Base-by-base conservation (phyloP, 2,113 vertebrate genomes). In the Misgurnus mizolepis region DNA sequence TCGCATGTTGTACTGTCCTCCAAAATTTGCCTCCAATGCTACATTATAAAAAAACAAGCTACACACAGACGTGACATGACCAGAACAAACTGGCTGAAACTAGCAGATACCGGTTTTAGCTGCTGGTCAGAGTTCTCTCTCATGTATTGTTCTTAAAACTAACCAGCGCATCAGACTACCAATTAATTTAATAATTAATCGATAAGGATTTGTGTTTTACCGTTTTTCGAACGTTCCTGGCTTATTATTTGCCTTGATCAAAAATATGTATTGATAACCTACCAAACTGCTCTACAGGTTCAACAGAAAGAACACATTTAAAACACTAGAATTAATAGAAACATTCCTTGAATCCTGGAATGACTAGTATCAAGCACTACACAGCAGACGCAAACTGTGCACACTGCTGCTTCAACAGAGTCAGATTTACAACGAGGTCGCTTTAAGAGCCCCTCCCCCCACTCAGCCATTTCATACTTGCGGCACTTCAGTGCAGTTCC, bases 401-500 rank as follows among this genome's bases (percentile, higher is more conserved):
- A 72, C 39, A 75, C 40, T 62, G 41, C 56, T 45, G 56, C 71
- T 74, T 45, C 56, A 17, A 10, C n/a, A 11, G 71, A 74, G 72
- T 39, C 18, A 66, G 18, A 74, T 12, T 53, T 50, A 9, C 4
- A 7, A 15, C 1, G 0, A 18, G 14, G 56, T 81, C 58, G 17
- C 9, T 64, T 53, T 65, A 60, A n/a, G 15, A 34, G 6, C 55
- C 27, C 64, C 53, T 78, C 74, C 68, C 62, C 53, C 62, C 27
- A 74, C 22, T 78, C 80, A 22, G 45, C 40, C 65, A 64, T 74
- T 69, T 84, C 34, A 50, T 58, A 53, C 67, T 61, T 7, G 2
- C 56, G 15, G 61, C 17, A 14, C 15, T 50, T 50, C 62, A 43
- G 4, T 67, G 71, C 71, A 80, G 60, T 65, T 61, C 66, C 67